These are phyloP conservation scores for Tolypeutes matacus DNA, from an alignment of 2,797 vertebrate species.

Conservation along the genomic window DNA sequence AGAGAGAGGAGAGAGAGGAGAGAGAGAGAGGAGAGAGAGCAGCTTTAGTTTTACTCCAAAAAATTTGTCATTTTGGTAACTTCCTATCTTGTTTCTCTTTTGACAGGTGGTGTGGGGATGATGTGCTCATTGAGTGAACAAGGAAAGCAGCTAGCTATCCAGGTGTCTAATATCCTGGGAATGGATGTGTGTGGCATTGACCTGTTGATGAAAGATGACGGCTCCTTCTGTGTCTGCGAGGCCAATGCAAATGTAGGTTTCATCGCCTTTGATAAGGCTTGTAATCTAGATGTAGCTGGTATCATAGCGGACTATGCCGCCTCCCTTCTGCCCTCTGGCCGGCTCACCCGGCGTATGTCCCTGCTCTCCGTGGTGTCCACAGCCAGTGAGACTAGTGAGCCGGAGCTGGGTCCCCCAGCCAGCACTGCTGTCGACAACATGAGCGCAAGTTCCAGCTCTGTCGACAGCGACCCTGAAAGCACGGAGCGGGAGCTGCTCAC, in stretches of 20 bases:
- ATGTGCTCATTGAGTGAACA: constrained; percentile 91
- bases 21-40: no score
- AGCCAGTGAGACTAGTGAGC: constrained; percentile 92
- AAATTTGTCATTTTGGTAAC: constrained; percentile 29
- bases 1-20: no score
- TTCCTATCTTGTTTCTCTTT: background rate
- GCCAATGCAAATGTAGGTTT: constrained; percentile 92
- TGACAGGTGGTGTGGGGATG: constrained; percentile 90
- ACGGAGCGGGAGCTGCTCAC: constrained; percentile 91
- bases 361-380: constrained; percentile 92
- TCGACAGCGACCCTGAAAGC: constrained; percentile 93
- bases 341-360: constrained; percentile 92
- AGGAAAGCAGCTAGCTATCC: constrained; percentile 91
- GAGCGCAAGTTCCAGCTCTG: constrained; percentile 92
- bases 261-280: constrained; percentile 93
- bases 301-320: constrained; percentile 91
- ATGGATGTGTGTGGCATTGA: constrained; percentile 92
- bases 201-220: constrained; percentile 91
- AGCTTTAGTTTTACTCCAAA: constrained; percentile 42
- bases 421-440: constrained; percentile 91
- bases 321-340: constrained; percentile 91
- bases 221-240: constrained; percentile 91
- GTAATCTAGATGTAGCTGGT: constrained; percentile 91
- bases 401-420: constrained; percentile 90
- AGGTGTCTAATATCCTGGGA: constrained; percentile 91